Percentiles rank a stretch among this genome's conserved stretches.
These are phyloP conservation scores for Steinernema hermaphroditum DNA, from an alignment of 2,888 invertebrate species.

Conservation along the genomic window DNA sequence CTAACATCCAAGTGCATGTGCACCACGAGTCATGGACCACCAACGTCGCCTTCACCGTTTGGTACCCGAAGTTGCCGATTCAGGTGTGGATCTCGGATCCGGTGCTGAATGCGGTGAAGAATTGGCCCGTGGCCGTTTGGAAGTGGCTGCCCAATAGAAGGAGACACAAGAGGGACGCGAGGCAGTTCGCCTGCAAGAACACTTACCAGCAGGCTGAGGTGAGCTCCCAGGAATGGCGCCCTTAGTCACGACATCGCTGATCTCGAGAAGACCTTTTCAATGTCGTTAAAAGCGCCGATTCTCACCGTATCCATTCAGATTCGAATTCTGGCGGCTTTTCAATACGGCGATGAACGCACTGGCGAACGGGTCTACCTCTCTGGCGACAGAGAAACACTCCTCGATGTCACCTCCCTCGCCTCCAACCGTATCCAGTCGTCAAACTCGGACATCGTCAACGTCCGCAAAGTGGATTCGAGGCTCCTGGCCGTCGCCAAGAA, in stretches of 20 bases:
- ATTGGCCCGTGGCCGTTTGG: constrained; percentile 59
- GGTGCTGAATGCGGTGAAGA: constrained; percentile 42
- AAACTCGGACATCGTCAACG: constrained; percentile 39
- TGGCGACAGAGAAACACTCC: constrained; percentile 51
- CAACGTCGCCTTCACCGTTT: constrained; percentile 55
- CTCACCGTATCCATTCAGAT: too few species aligned
- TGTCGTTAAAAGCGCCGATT: too few species aligned
- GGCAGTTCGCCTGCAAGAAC: constrained; percentile 55
- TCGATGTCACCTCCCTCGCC: constrained; percentile 55
- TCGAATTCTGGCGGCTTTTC: constrained; percentile 56
- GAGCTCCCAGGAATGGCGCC: constrained; percentile 15
- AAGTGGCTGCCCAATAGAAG: constrained; percentile 45
- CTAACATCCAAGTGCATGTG: constrained; percentile 52
- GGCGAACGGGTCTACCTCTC: constrained; percentile 56
- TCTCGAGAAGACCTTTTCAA: background rate
- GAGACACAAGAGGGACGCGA: constrained; percentile 45
- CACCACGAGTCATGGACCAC: constrained; percentile 52
- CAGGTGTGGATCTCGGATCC: constrained; percentile 45
- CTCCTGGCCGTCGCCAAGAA: constrained; percentile 47
- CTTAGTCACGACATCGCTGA: background rate
- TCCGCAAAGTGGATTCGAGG: constrained; percentile 41
- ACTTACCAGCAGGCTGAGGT: constrained; percentile 59
- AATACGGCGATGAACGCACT: constrained; percentile 55
- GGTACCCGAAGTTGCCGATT: constrained; percentile 61
- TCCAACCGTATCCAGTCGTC: constrained; percentile 40